Base-by-base conservation (phyloP, 2,888 invertebrate species). In the Tetropium fuscum region DNA sequence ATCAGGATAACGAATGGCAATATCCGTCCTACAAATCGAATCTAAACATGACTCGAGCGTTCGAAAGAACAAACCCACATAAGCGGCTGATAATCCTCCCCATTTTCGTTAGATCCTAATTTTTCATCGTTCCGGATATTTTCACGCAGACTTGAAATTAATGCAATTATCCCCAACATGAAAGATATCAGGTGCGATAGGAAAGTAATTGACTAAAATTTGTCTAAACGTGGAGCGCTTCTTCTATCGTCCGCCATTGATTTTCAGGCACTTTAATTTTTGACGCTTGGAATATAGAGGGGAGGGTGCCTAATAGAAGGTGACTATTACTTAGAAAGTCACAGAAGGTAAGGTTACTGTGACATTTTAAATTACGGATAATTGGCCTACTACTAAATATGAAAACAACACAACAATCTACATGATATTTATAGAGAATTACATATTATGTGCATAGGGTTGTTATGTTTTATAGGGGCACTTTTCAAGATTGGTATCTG, bases 1-100 rank as follows among this genome's bases (percentile, higher is more conserved):
- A 77, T 77, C 76, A 71, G 76, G 76, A 76, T 77, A 77, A 76
- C 76, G 75, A 75, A 76, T 73, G 71, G 72, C 76, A 77, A 77
- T 77, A 76, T 77, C 77, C 75, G 77, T 70, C 68, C 70, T 67
- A 72, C 74, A 75, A 77, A 77, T 77, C 74, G 77, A 76, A 77
- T 75, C 74, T 73, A 76, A 76, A 75, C 73, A 74, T 63, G 72
- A 71, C 66, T 63, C 66, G 53, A 44, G 49, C 57, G 47, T 16
- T 34, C 22, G 44, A 55, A 60, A 60, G 49, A 60, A 61, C 47
- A 53, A 61, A 53, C 53, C 53, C 51, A 27, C 44, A 15, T 44
- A 44, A 44, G 44, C 27, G 10, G 27, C 19, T 25, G 47, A 34
- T 32, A 53, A 53, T 34, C 32, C 22, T 2, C 32, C 13, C 7